Percentiles rank a stretch among this genome's conserved stretches.
These are phyloP conservation scores for Pentamera pediparva DNA, from an alignment of 53 echinoderm and acorn worm genomes.

Conservation along the genomic window DNA sequence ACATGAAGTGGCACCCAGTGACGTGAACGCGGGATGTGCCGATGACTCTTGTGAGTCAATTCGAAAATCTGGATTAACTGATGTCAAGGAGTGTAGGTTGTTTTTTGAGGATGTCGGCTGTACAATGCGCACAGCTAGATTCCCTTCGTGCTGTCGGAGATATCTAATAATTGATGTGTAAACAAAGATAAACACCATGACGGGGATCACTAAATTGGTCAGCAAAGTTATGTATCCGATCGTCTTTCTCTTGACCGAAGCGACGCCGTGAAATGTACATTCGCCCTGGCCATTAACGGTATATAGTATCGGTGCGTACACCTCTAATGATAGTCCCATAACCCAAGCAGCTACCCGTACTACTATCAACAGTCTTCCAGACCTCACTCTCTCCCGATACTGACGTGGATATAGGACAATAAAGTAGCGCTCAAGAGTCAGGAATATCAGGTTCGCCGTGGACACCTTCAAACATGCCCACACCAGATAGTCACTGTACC, in stretches of 20 bases:
- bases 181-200: constrained; percentile 5
- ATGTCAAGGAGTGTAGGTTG: no score
- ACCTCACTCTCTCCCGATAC: no score
- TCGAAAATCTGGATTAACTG: no score
- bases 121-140: neutral
- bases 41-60: no score
- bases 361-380: no score
- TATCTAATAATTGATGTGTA: constrained; percentile 14
- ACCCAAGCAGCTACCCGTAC: no score
- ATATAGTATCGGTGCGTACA: no score
- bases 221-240: neutral
- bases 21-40: no score
- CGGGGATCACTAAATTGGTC: neutral
- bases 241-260: neutral
- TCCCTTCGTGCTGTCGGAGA: neutral
- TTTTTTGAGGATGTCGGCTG: neutral
- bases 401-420: neutral
- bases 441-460: neutral
- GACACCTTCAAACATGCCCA: neutral
- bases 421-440: constrained; percentile 15
- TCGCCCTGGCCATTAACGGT: neutral
- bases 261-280: neutral
- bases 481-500: neutral
- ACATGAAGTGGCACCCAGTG: no score
- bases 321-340: no score